Conservation (phyloP, 2,113 vertebrate species). For the Thamnophis sirtalis region DNA sequence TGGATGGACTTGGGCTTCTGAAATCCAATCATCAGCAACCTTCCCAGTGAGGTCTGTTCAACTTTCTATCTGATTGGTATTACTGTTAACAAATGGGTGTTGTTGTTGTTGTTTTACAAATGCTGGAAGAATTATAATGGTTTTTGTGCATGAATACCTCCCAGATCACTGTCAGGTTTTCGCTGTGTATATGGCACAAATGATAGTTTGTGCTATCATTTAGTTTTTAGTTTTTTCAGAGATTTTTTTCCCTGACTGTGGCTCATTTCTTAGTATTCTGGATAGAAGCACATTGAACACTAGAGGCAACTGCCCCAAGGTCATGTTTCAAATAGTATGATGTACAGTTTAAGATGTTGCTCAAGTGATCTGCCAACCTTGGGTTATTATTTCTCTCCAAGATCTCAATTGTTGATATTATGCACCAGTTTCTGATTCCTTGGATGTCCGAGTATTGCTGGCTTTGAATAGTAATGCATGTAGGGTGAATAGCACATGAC, state of each 20-base stretch:
- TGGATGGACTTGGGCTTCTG: background rate
- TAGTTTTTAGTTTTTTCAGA: background rate
- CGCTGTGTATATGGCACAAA: background rate
- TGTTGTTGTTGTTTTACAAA: background rate
- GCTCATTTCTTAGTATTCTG: background rate
- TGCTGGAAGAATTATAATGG: background rate
- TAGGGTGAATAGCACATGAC: background rate
- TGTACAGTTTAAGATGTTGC: background rate
- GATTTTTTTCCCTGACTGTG: background rate
- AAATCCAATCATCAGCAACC: background rate
- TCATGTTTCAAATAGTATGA: slow-evolving; percentile 11
- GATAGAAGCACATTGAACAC: background rate
- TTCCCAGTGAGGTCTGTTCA: background rate
- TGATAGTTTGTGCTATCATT: too few relatives aligned
- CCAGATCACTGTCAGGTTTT: background rate
- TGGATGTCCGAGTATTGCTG: background rate
- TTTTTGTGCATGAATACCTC: background rate
- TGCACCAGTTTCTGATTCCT: background rate
- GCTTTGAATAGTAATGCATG: background rate
- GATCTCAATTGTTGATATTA: slow-evolving; percentile 11
- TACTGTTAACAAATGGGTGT: background rate
- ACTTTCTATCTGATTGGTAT: background rate
- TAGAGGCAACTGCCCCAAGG: slow-evolving; percentile 6
- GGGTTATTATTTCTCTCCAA: slow-evolving; percentile 15
- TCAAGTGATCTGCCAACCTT: slow-evolving; percentile 16